A percentile compares a stretch with the other conserved stretches of the same genome.
Conservation (phyloP, 2,888 invertebrate species). For the Pimpla rufipes region DNA sequence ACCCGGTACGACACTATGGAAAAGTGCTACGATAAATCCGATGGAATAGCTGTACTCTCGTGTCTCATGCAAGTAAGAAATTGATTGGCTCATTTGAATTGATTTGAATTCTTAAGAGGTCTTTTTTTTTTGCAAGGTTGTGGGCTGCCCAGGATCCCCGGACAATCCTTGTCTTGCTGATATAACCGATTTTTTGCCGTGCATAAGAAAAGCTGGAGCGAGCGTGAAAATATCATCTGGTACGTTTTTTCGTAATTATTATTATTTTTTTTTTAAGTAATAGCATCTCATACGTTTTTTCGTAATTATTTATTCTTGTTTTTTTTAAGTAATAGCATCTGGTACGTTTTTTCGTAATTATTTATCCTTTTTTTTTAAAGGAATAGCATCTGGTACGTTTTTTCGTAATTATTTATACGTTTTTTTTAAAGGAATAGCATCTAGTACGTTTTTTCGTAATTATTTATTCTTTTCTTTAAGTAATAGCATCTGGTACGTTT, state of each 20-base stretch:
- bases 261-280: too few species aligned
- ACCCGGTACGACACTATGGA: slow-evolving; percentile 73
- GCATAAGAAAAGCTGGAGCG: slow-evolving; percentile 70
- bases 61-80: slow-evolving; percentile 76
- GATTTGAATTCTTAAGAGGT: neutral
- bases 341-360: slow-evolving; percentile 65
- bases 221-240: slow-evolving; percentile 70
- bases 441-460: slow-evolving; percentile 70
- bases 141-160: slow-evolving; percentile 75
- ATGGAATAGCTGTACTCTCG: slow-evolving; percentile 76
- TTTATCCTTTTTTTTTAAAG: too few species aligned
- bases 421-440: too few species aligned
- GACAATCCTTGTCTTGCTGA: slow-evolving; percentile 75
- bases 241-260: slow-evolving; percentile 51
- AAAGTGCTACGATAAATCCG: slow-evolving; percentile 74
- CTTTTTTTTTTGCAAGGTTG: slow-evolving; percentile 71
- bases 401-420: too few species aligned
- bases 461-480: too few species aligned
- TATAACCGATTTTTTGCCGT: slow-evolving; percentile 73
- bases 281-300: too few species aligned
- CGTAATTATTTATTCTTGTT: too few species aligned
- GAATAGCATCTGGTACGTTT: too few species aligned
- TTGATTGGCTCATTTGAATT: neutral
- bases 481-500: too few species aligned
- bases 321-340: too few species aligned